Evolutionary conservation across 1,140 invertebrate species (phyloP), one percentile per base, ranked within the genome.

Genomic region (Neodiprion lecontei): DNA sequence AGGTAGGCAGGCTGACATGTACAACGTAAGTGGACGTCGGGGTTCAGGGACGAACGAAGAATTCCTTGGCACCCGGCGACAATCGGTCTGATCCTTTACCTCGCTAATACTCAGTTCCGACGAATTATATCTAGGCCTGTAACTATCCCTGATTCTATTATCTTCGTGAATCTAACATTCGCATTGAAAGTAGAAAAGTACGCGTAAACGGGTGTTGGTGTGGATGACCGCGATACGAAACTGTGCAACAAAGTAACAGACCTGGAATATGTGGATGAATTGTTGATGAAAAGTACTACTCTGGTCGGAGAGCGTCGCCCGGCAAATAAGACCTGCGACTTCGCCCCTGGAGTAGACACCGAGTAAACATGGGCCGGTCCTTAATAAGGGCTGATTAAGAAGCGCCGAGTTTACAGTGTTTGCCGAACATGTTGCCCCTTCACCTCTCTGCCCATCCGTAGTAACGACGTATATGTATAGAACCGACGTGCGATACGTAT

Each of bases 391-490:
- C 80, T 83, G 81, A 84, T 84, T 83, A 82, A 82, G 82, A 79
- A 81, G 76, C 81, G 78, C 66, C 65, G 79, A 74, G 79, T 84
- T 84, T 84, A 84, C 75, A 79, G 81, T 81, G 81, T 83, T 83
- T 84, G 77, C 80, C 70, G 82, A 80, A 84, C 83, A 83, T 83
- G 81, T 81, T 78, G 12, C 70, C n/a, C 40, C 70, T 50, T 9
- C 47, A 17, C 53, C 53, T 61, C 53, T 61, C 11, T 61, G n/a
- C 7, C 7, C 53, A 5, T 17, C 11, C n/a, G 53, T 40, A 40
- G 28, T 5, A 40, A 40, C 28, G 28, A 40, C 1, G 28, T 5
- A 40, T 5, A 40, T 40, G 28, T 40, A 40, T 40, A 40, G 28
- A 40, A 3, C 1, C 28, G 28, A 40, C 5, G 28, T 61, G 4